A percentile compares a stretch with the other conserved stretches of the same genome.
These are phyloP conservation scores for Hydraecia micacea DNA, from an alignment of 2,888 invertebrate genomes.

Conservation along the genomic window DNA sequence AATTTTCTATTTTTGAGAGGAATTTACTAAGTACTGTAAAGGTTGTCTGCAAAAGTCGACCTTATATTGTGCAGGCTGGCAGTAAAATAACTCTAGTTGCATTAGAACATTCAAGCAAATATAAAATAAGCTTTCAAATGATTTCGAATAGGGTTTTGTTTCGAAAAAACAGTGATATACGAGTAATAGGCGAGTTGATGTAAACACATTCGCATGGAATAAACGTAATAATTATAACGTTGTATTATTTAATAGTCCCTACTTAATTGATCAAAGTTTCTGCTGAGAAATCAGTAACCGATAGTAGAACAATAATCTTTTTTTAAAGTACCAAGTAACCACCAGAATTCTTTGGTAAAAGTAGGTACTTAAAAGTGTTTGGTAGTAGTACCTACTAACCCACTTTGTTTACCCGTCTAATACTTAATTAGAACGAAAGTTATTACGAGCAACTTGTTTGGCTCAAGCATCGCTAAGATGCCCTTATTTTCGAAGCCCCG, in stretches of 20 bases:
- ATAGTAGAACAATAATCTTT: not conserved
- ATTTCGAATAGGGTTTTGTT: not conserved
- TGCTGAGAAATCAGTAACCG: not conserved
- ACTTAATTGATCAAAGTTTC: not conserved
- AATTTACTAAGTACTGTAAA: not conserved
- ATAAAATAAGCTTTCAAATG: too few species aligned
- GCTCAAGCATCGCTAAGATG: slow-evolving; percentile 13
- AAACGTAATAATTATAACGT: not conserved
- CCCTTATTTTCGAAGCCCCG: slow-evolving; percentile 25
- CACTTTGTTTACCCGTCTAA: slow-evolving; percentile 12
- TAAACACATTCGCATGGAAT: not conserved
- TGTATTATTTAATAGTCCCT: not conserved
- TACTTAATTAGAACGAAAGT: slow-evolving; percentile 2
- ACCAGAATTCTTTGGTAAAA: fast-evolving
- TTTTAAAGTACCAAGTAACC: not conserved
- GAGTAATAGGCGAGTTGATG: not conserved
- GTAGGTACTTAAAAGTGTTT: not conserved
- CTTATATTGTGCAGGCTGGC: not conserved
- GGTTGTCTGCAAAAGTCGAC: not conserved
- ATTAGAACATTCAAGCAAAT: not conserved
- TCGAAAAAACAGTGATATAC: not conserved
- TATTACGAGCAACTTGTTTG: slow-evolving; percentile 16
- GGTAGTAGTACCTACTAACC: not conserved
- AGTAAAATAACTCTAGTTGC: not conserved
- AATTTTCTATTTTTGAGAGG: not conserved